Evolutionary conservation across 2,888 invertebrate genomes (phyloP), one percentile per base, ranked within the genome.

Genomic region (Junonia oenone): DNA sequence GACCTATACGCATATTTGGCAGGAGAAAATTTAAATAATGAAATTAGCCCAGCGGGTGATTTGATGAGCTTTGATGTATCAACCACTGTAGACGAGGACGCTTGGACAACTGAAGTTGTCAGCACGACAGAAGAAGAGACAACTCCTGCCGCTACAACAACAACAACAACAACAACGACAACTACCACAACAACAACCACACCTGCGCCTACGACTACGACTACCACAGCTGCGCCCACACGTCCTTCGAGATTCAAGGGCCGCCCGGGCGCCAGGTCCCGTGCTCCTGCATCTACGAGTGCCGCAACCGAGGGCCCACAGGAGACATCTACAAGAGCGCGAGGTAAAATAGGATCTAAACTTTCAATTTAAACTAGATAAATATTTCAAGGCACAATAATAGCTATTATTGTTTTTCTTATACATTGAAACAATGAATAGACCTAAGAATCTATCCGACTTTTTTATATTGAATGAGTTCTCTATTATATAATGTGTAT

Each of bases 1-100:
- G 96, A 96, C 68, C 85, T 96, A 45, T 96, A 96, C 71, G 96
- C 96, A 0, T 95, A 96, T 68, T 88, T 95, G 48, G 93, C 93
- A 9, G 91, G 92, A 15, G 92, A 92, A 66, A 93, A 93, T 65
- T 79, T 92, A 19, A 93, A 93, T 62, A 93, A 92, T 37, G 92
- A 92, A 62, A 86, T 90, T 6, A 89, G 80, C 52, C 80, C 82
- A 0, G 77, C 86, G 6, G 82, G 70, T 15, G 80, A 81, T 59
- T 72, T 81, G 35, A 65, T 80, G 14, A 74, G 64, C 46, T 78
- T 83, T 29, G 90, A 90, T 43, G 83, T 82, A 0, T 78, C 84
- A 0, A 84, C 90, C 0, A 84, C 85, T 0, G 63, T 79, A 1
- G 82, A 78, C 2, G 81, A 83, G 19, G 85, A 83, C 1, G 66